Evolutionary conservation across 2,888 invertebrate genomes (phyloP).

Genomic region (Yponomeuta malinellus): DNA sequence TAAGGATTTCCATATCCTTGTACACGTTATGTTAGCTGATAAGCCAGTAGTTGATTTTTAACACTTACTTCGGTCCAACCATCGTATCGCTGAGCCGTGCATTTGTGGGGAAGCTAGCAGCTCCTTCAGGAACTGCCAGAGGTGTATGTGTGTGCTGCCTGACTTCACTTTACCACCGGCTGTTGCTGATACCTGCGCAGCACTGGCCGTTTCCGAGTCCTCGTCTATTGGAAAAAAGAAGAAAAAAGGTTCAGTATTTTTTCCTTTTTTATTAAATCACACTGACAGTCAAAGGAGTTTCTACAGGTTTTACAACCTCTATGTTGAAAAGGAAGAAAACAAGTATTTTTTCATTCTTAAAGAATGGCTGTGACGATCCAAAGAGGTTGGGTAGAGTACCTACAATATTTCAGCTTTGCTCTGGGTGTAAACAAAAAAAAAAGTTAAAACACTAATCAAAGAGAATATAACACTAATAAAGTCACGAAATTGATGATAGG

Average conservation of each 20-base stretch:
- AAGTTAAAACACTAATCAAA: too few species aligned
- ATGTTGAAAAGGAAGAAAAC: too few species aligned
- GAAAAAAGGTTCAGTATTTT: not conserved
- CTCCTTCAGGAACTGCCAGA: slow-evolving; percentile 99
- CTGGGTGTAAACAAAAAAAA: not conserved
- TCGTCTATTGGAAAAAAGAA: slow-evolving; percentile 62
- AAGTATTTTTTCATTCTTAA: too few species aligned
- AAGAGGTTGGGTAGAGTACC: too few species aligned
- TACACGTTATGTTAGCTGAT: too few species aligned
- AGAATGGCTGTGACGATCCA: too few species aligned
- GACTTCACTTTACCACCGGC: slow-evolving; percentile 59
- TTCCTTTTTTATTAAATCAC: not conserved
- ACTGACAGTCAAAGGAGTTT: not conserved
- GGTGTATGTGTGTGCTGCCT: slow-evolving; percentile 93
- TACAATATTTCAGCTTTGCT: not conserved
- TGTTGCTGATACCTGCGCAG: slow-evolving; percentile 26
- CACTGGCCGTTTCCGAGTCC: slow-evolving; percentile 70
- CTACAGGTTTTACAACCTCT: too few species aligned
- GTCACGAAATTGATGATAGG: too few species aligned
- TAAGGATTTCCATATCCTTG: too few species aligned
- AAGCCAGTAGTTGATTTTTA: too few species aligned
- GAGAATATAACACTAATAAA: too few species aligned
- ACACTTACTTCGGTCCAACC: slow-evolving; percentile 89
- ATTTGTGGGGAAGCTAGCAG: slow-evolving; percentile 90
- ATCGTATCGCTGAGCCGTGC: slow-evolving; percentile 96